Evolutionary conservation across 2,797 vertebrate species (phyloP).

Genomic region (Phataginus tricuspis): DNA sequence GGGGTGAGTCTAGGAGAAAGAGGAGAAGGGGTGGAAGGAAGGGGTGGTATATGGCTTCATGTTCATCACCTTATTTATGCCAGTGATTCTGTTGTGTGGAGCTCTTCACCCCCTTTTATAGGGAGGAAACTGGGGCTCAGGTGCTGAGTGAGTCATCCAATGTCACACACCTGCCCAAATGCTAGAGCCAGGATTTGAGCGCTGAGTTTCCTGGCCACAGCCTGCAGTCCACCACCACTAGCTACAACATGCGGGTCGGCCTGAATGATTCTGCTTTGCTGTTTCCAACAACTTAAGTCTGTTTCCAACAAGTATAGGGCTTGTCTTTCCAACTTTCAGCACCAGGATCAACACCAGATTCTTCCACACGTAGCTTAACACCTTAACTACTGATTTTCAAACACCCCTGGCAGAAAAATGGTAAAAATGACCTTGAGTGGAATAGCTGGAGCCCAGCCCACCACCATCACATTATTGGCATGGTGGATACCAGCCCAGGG

Average conservation of each 20-base stretch:
- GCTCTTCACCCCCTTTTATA: not conserved
- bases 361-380: not conserved
- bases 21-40: not conserved
- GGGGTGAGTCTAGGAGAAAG: not conserved
- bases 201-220: not conserved
- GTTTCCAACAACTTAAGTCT: slow-evolving; percentile 15
- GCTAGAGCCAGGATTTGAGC: not conserved
- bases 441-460: not conserved
- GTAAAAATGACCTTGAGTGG: not conserved
- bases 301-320: not conserved
- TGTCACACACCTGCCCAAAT: not conserved
- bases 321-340: not conserved
- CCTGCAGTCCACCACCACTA: not conserved
- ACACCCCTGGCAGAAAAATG: not conserved
- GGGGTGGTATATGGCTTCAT: not conserved
- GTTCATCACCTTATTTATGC: not conserved
- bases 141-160: not conserved
- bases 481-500: not conserved
- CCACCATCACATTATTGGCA: not conserved
- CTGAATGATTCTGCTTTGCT: not conserved
- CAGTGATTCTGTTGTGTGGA: not conserved
- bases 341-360: not conserved
- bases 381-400: not conserved
- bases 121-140: not conserved
- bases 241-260: not conserved